These are phyloP conservation scores for Xestia ashworthii DNA, from an alignment of 2,888 invertebrate genomes.

Conservation along the genomic window DNA sequence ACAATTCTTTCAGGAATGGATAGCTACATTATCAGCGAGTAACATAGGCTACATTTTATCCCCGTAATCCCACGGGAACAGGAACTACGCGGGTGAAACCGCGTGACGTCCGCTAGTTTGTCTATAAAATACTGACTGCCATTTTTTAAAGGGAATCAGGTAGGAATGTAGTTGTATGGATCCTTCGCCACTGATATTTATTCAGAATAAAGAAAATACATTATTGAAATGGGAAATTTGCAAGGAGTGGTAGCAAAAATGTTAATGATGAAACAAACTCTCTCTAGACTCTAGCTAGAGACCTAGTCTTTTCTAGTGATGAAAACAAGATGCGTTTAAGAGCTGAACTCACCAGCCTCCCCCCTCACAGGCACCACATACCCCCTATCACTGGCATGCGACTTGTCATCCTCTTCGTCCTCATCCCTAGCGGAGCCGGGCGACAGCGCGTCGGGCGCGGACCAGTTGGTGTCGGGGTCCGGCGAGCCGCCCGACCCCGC, in stretches of 20 bases:
- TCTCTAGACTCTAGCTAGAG: background rate
- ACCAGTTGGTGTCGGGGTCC: slow-evolving; percentile 78
- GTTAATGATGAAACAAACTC: background rate
- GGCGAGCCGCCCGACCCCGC: slow-evolving; percentile 79
- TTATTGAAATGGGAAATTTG: background rate
- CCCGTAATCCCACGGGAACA: too few species aligned
- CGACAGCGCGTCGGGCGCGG: slow-evolving; percentile 84
- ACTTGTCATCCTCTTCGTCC: slow-evolving; percentile 76
- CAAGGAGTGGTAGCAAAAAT: background rate
- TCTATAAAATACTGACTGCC: too few species aligned
- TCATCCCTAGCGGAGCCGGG: slow-evolving; percentile 82
- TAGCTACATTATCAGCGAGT: too few species aligned
- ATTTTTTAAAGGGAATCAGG: too few species aligned
- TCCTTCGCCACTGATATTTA: background rate
- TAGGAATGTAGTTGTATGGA: too few species aligned
- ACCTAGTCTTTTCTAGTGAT: background rate
- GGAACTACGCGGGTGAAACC: too few species aligned
- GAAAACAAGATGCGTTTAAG: background rate
- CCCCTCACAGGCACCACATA: slow-evolving; percentile 79
- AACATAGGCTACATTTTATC: too few species aligned
- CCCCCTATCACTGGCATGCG: slow-evolving; percentile 68
- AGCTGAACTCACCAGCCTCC: slow-evolving; percentile 70
- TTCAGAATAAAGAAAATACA: background rate
- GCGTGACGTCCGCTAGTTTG: too few species aligned
- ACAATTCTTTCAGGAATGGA: too few species aligned